A percentile compares a stretch with the other conserved stretches of the same genome.
Evolutionary conservation across 2,888 invertebrate genomes (phyloP).

Genomic region (Caenorhabditis sp.): DNA sequence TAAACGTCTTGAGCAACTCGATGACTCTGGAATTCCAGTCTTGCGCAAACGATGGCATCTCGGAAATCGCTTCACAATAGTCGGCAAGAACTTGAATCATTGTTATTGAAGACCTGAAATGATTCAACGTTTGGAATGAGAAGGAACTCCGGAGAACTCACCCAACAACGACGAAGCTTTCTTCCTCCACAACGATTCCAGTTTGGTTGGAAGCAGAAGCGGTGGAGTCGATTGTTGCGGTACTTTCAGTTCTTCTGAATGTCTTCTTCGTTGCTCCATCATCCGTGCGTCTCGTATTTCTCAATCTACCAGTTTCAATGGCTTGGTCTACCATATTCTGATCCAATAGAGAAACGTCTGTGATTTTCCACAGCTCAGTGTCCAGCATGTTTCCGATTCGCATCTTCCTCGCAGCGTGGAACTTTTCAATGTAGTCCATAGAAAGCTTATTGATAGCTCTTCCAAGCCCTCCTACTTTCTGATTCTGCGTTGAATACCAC

Average conservation of each 20-base stretch:
- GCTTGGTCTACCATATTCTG: slow-evolving; percentile 88
- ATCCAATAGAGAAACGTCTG: slow-evolving; percentile 93
- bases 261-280: slow-evolving; percentile 5
- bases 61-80: slow-evolving; percentile 91
- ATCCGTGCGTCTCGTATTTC: slow-evolving; percentile 16
- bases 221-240: slow-evolving; percentile 40
- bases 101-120: slow-evolving; percentile 89
- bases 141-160: slow-evolving; percentile 46
- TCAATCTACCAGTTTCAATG: slow-evolving; percentile 45
- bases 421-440: slow-evolving; percentile 92
- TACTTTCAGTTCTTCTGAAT: slow-evolving; percentile 37
- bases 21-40: slow-evolving; percentile 85
- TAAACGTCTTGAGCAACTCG: slow-evolving; percentile 85
- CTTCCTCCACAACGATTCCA: slow-evolving; percentile 77
- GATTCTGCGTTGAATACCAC: slow-evolving; percentile 67
- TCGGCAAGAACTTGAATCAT: slow-evolving; percentile 93
- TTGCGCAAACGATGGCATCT: slow-evolving; percentile 86
- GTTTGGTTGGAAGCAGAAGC: slow-evolving; percentile 25
- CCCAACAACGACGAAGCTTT: slow-evolving; percentile 85
- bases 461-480: slow-evolving; percentile 48
- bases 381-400: slow-evolving; percentile 90
- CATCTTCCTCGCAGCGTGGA: slow-evolving; percentile 91
- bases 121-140: slow-evolving; percentile 88
- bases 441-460: slow-evolving; percentile 84
- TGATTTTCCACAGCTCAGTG: slow-evolving; percentile 94